Base-by-base conservation (phyloP, 2,888 invertebrate species). In the Nematopogon swammerdamellus region DNA sequence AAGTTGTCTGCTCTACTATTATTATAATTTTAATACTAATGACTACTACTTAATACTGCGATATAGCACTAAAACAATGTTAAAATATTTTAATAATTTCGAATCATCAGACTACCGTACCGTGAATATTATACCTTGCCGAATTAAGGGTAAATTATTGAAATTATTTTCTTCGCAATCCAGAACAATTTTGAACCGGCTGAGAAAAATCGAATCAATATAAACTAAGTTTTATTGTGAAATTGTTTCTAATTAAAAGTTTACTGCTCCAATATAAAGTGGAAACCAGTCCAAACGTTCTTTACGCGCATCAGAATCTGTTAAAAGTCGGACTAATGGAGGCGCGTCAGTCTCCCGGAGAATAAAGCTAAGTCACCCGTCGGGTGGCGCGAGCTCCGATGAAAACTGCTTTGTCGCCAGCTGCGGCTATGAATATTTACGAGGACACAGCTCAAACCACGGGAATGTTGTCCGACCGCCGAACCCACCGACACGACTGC, bases 401-500 rank as follows among this genome's bases (percentile, higher is more conserved):
- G 67, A 70, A 71, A 70, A 69, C 65, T 62, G 59, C 68, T 71
- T 69, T 68, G 71, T 72, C 68, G 63, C 64, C 64, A 62, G 63
- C 63, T 61, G 65, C 63, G 62, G 61, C 62, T 58, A 70, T 72
- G 70, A 71, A 75, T 76, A 73, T 74, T 71, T 71, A 75, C 64
- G 63, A 67, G 18, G 18, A 18, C 19, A 44, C 18, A 14, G 19
- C 19, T 17, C 6, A 10, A 44, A 14, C 3, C 36, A 14, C 36
- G 36, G 36, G 36, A 36, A 36, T 36, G 36, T 14, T 14, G 36
- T 36, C 36, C 8, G 36, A 36, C 11, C 8, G 36, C 25, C 8
- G 25, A 25, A 25, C 25, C 25, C 25, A n/a, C n/a, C n/a, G n/a
- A n/a, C n/a, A n/a, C n/a, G 25, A 8, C 25, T 8, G 25, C 8